These are phyloP conservation scores for Anagyrus pseudococci DNA, from an alignment of 2,888 invertebrate species.

Conservation along the genomic window DNA sequence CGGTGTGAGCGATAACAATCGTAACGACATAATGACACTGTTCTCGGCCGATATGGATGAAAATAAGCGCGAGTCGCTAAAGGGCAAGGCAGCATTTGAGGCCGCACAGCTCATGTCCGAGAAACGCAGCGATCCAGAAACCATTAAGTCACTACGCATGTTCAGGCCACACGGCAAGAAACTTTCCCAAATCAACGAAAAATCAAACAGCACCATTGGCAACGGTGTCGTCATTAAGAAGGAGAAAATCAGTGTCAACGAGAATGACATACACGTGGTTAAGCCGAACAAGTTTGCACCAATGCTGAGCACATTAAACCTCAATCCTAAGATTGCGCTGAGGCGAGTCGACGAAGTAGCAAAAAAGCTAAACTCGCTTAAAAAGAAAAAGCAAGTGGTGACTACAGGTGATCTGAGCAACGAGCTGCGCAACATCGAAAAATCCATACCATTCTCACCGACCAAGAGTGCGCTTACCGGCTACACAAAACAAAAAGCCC, in stretches of 20 bases:
- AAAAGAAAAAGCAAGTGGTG: conserved; percentile 43
- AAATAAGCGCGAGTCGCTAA: conserved; percentile 58
- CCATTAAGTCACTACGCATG: conserved; percentile 65
- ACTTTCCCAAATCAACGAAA: conserved; percentile 39
- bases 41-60: conserved; percentile 59
- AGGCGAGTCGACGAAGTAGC: conserved; percentile 54
- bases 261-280: conserved; percentile 27
- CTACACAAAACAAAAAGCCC: conserved; percentile 51
- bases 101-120: conserved; percentile 57
- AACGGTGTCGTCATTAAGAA: conserved; percentile 42
- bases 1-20: conserved; percentile 51
- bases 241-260: conserved; percentile 44
- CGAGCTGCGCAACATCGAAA: conserved; percentile 55
- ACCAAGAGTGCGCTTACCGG: conserved; percentile 49
- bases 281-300: conserved; percentile 52
- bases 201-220: conserved; percentile 8
- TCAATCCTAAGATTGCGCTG: conserved; percentile 61
- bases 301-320: conserved; percentile 60
- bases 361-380: conserved; percentile 38
- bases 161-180: conserved; percentile 61
- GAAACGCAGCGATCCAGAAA: conserved; percentile 64
- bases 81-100: conserved; percentile 55
- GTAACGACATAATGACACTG: conserved; percentile 56
- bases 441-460: conserved; percentile 52
- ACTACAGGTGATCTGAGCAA: conserved; percentile 53